Evolutionary conservation across 2,888 invertebrate species (phyloP).

Genomic region (Ophioninae sp.): DNA sequence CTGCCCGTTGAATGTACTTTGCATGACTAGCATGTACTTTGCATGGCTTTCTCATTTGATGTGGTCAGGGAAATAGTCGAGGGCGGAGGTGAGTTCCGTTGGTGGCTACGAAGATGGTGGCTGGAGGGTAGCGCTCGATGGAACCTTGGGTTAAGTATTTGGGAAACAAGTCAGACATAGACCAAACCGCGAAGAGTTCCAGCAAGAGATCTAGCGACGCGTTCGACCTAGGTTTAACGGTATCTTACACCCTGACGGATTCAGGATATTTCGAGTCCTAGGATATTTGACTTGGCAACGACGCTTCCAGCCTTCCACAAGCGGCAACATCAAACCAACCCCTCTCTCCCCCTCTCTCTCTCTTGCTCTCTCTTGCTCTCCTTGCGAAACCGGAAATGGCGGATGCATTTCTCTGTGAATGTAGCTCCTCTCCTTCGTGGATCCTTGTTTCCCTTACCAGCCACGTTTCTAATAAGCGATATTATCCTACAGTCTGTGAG

Average conservation of each 20-base stretch:
- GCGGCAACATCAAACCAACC: conserved; percentile 23
- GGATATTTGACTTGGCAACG: conserved; percentile 77
- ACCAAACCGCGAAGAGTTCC: conserved; percentile 26
- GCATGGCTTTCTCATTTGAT: conserved; percentile 73
- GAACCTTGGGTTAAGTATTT: conserved; percentile 31
- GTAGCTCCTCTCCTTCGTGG: conserved; percentile 35
- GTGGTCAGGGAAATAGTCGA: conserved; percentile 69
- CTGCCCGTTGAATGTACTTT: conserved; percentile 67
- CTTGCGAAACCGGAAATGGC: conserved; percentile 24
- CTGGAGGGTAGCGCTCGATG: conserved; percentile 3
- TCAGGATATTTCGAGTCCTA: conserved; percentile 75
- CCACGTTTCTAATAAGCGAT: conserved; percentile 68
- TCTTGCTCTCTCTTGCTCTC: conserved; percentile 12
- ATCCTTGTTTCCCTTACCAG: conserved; percentile 46
- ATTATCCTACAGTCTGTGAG: conserved; percentile 64
- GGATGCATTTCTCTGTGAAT: conserved; percentile 41
- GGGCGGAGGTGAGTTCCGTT: conserved; percentile 17
- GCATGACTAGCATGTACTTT: conserved; percentile 71
- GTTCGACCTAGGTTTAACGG: conserved; percentile 70
- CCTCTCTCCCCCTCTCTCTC: not conserved
- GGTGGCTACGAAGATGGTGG: conserved; percentile 34
- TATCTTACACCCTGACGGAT: conserved; percentile 71
- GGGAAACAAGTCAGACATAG: conserved; percentile 27
- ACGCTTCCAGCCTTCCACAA: conserved; percentile 27
- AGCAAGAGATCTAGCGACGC: conserved; percentile 29